Percentiles rank a stretch among this genome's conserved stretches.
phyloP scores from a whole-genome alignment of 2,888 invertebrate species.

The Chrysolina oricalcia region DNA sequence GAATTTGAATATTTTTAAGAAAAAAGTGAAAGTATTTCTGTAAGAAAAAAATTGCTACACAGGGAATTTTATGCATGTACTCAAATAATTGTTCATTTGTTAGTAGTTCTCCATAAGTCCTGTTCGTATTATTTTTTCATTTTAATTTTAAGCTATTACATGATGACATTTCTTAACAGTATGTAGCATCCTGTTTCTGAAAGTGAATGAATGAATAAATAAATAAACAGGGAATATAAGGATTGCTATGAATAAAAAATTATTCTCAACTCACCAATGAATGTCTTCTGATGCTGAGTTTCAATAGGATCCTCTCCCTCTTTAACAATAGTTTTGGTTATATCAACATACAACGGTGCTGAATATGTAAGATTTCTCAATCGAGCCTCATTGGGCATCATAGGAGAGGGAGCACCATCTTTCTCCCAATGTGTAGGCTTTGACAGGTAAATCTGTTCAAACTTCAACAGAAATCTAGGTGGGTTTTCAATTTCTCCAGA shows the following conservation, averaged over 20 bases:
- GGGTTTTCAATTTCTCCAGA: slow-evolving; percentile 94
- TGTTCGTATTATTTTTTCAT: too few relatives aligned
- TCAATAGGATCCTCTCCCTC: slow-evolving; percentile 93
- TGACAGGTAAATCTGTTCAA: slow-evolving; percentile 98
- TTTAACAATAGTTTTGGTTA: slow-evolving; percentile 95
- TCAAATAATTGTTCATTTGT: too few relatives aligned
- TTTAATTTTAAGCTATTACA: too few relatives aligned
- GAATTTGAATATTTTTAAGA: too few relatives aligned
- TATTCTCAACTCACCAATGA: slow-evolving; percentile 75
- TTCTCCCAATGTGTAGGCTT: slow-evolving; percentile 99
- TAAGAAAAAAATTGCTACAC: too few relatives aligned
- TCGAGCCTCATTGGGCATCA: slow-evolving; percentile 99
- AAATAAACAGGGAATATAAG: slow-evolving; percentile 5
- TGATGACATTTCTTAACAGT: too few relatives aligned
- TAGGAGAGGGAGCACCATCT: slow-evolving; percentile 98
- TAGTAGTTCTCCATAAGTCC: too few relatives aligned
- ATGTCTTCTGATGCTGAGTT: slow-evolving; percentile 84
- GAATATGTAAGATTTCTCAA: slow-evolving; percentile 98
- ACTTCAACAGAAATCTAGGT: slow-evolving; percentile 93
- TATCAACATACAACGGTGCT: slow-evolving; percentile 98
- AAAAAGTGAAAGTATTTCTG: too few relatives aligned
- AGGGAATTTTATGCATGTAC: too few relatives aligned
- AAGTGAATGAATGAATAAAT: too few relatives aligned
- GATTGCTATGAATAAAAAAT: not conserved
- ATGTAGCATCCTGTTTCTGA: too few relatives aligned